phyloP scores from a whole-genome alignment of 2,888 invertebrate species.

The Acanthoscelides obtectus region DNA sequence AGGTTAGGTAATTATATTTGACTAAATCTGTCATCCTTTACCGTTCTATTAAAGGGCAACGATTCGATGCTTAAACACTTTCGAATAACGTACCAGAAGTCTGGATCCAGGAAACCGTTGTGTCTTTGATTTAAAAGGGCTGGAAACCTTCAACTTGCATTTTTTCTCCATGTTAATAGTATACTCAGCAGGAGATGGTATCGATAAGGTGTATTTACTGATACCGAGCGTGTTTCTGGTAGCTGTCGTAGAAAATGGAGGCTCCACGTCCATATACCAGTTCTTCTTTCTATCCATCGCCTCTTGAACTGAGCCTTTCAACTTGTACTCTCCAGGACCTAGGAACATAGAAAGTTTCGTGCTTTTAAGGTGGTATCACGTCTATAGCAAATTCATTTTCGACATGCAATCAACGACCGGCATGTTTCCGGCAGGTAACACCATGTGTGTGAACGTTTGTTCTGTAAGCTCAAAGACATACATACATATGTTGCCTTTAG shows the following conservation, averaged over 20 bases:
- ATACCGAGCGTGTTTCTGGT: constrained; percentile 23
- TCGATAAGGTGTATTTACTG: constrained; percentile 18
- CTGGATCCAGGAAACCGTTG: constrained; percentile 16
- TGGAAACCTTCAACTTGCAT: constrained; percentile 14
- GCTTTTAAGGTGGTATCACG: no score
- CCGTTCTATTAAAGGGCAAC: no score
- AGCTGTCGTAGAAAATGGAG: constrained; percentile 31
- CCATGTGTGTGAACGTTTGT: no score
- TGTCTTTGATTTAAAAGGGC: constrained; percentile 26
- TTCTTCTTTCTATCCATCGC: constrained; percentile 21
- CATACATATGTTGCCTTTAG: no score
- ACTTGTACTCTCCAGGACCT: constrained; percentile 29
- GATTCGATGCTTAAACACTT: no score
- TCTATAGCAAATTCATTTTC: no score
- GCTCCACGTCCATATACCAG: constrained; percentile 16
- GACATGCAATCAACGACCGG: no score
- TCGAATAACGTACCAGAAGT: background rate
- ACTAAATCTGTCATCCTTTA: no score
- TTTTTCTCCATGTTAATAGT: constrained; percentile 12
- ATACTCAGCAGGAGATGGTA: constrained; percentile 32
- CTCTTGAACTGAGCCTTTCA: constrained; percentile 25
- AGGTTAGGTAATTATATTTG: no score
- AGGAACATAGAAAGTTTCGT: constrained; percentile 2
- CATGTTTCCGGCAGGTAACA: no score
- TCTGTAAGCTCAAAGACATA: no score